A percentile compares a stretch with the other conserved stretches of the same genome.
Evolutionary conservation across 2,113 vertebrate species (phyloP).

Genomic region (Nyctibius bracteatus): DNA sequence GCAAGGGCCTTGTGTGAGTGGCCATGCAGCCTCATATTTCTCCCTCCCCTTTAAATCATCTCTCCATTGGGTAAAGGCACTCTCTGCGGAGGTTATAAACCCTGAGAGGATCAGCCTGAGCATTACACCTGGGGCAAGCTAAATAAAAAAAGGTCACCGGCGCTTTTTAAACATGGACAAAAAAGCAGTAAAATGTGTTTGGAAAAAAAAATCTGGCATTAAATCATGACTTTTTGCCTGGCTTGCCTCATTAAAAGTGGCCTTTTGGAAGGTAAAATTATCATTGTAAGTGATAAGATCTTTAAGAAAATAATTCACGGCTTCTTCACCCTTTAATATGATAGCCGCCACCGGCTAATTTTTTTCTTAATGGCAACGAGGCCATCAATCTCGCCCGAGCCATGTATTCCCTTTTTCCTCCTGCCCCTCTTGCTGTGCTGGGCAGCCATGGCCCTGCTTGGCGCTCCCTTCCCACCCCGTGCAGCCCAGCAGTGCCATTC

Average conservation of each 20-base stretch:
- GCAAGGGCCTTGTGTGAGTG: neutral
- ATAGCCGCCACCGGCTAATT: conserved; percentile 87
- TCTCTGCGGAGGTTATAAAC: conserved; percentile 75
- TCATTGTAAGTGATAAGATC: conserved; percentile 90
- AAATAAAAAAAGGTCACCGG: conserved; percentile 84
- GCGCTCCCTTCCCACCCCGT: neutral
- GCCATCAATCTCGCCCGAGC: conserved; percentile 82
- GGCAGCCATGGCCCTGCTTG: neutral
- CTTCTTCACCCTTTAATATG: conserved; percentile 90
- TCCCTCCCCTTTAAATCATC: conserved; percentile 65
- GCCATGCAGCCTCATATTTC: conserved; percentile 39
- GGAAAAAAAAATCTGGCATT: conserved; percentile 82
- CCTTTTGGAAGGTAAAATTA: conserved; percentile 91
- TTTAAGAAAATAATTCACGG: conserved; percentile 91
- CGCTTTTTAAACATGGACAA: conserved; percentile 85
- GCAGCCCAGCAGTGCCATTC: neutral
- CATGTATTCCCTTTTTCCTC: conserved; percentile 54
- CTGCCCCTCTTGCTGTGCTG: conserved; percentile 10
- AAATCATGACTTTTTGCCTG: conserved; percentile 87
- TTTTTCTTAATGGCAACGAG: conserved; percentile 86
- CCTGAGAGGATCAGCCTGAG: conserved; percentile 76
- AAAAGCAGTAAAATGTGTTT: conserved; percentile 85
- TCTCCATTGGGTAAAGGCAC: conserved; percentile 63
- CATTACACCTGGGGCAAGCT: conserved; percentile 80
- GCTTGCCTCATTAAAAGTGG: conserved; percentile 88